Evolutionary conservation across 2,888 invertebrate genomes (phyloP), one percentile per base, ranked within the genome.

Genomic region (Melipona bicolor): DNA sequence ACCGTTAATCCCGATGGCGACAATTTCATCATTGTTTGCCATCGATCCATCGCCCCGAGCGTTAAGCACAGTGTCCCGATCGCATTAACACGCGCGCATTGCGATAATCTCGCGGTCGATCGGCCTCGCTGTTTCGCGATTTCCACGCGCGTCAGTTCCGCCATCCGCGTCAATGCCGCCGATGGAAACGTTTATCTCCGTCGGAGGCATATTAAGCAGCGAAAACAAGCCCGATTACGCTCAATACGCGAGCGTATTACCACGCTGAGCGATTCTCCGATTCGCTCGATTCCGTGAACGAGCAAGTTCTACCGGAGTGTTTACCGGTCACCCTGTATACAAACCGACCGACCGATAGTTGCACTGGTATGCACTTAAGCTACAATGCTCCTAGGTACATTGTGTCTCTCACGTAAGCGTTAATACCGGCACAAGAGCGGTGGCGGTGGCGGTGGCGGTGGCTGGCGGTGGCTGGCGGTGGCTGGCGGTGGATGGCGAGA

Each of bases 331-430:
- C 85, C 80, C 74, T 75, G 85, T 88, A 86, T 74, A 85, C 78
- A 85, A 78, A 76, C 36, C 62, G 4, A 24, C 72, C 76, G 81
- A 73, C 87, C 85, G 75, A 83, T 84, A 84, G 84, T 81, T 81
- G 87, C 85, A 79, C 78, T 76, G 88, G 85, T 87, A 88, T 89
- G 88, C 88, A 89, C 86, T 83, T 87, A 86, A 83, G 85, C 68
- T 87, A 89, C 89, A 85, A 87, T 88, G 81, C 87, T 79, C 77
- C 81, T 74, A 82, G 81, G 78, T 89, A 88, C 89, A 89, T 87
- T 89, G 86, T 89, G 82, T 85, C 83, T 83, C 85, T 84, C 83
- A 67, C 88, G 85, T 89, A 89, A 89, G 85, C 89, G 89, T 86
- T 89, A 89, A 89, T 89, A 89, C 89, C 77, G 73, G 81, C 81